A percentile compares a stretch with the other conserved stretches of the same genome.
phyloP scores from a whole-genome alignment of 2,888 invertebrate genomes.

The Melanchra persicariae region DNA sequence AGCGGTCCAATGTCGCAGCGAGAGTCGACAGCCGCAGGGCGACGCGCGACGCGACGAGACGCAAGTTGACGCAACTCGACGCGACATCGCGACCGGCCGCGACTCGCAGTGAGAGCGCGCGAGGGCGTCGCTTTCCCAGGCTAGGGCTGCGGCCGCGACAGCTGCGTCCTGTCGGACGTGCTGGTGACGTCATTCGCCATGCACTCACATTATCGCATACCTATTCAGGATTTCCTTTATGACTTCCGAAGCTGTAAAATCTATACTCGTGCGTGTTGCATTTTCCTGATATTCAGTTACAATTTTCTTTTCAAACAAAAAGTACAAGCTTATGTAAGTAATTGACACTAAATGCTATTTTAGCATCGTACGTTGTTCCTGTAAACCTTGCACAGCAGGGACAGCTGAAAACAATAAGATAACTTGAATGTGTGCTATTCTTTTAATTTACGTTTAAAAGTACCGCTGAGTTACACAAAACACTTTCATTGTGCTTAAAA shows the following conservation, averaged over 20 bases:
- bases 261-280: constrained; percentile 9
- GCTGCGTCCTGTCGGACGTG: constrained; percentile 65
- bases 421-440: constrained; percentile 18
- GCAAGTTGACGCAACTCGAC: constrained; percentile 14
- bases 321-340: not conserved
- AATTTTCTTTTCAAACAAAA: not conserved
- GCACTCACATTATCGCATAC: constrained; percentile 55
- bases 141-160: constrained; percentile 68
- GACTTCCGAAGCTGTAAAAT: constrained; percentile 50
- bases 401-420: constrained; percentile 18
- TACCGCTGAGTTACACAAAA: constrained; percentile 30
- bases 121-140: constrained; percentile 83
- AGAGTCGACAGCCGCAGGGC: constrained; percentile 56
- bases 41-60: constrained; percentile 22
- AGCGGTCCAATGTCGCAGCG: constrained; percentile 73
- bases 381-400: constrained; percentile 18
- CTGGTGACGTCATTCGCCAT: constrained; percentile 68
- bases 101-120: constrained; percentile 66
- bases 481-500: constrained; percentile 46
- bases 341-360: not conserved
- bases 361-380: not conserved
- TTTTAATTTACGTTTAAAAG: constrained; percentile 19
- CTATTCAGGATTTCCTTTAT: constrained; percentile 72
- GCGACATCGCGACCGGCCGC: constrained; percentile 8
- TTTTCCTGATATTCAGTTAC: constrained; percentile 14